A percentile compares a stretch with the other conserved stretches of the same genome.
Evolutionary conservation across 2,113 vertebrate genomes (phyloP).

Genomic region (Pygoscelis adeliae): DNA sequence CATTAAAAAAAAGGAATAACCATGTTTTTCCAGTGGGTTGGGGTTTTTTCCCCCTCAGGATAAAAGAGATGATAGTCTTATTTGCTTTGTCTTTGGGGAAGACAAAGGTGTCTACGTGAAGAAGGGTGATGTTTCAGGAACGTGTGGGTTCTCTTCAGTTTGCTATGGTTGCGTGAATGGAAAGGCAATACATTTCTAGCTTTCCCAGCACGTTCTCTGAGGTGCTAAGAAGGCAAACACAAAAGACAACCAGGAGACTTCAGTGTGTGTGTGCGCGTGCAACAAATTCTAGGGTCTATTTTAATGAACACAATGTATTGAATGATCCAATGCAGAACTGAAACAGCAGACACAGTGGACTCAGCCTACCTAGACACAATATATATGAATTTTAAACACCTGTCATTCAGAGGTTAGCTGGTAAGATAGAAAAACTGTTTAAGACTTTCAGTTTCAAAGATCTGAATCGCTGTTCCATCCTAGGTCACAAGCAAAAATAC

Average conservation of each 20-base stretch:
- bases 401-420: neutral
- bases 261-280: too few relatives aligned
- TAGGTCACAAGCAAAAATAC: neutral
- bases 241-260: neutral
- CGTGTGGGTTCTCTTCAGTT: neutral
- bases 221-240: neutral
- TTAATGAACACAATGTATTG: neutral
- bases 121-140: neutral
- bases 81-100: neutral
- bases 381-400: neutral
- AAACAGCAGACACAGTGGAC: neutral
- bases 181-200: neutral
- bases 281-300: neutral
- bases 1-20: neutral
- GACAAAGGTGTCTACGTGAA: neutral
- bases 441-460: neutral
- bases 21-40: neutral
- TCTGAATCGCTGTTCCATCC: neutral
- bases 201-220: neutral
- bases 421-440: neutral
- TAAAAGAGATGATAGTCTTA: neutral
- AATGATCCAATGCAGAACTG: neutral
- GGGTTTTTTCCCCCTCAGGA: neutral
- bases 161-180: rapidly evolving
- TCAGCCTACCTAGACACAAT: neutral